phyloP scores from a whole-genome alignment of 2,797 vertebrate species.

The Myotis pilosus region DNA sequence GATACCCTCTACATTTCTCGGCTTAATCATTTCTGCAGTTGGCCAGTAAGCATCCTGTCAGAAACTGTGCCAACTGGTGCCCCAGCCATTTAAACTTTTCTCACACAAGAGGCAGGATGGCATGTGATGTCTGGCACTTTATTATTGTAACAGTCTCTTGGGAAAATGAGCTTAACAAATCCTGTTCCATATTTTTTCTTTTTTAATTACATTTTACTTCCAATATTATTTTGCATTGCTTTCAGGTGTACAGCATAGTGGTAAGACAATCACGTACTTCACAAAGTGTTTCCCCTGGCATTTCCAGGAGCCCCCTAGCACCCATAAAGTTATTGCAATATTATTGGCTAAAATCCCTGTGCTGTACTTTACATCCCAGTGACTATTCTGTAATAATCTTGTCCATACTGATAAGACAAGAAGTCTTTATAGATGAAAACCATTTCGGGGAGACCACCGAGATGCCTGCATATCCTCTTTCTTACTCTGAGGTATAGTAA shows the following conservation, averaged over 20 bases:
- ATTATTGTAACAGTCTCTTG: background rate
- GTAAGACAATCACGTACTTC: background rate
- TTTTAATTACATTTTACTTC: background rate
- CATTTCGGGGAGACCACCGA: conserved; percentile 3
- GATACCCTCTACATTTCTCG: background rate
- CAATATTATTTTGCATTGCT: background rate
- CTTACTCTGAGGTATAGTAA: background rate
- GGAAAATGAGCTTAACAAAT: background rate
- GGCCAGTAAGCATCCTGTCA: background rate
- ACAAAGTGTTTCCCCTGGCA: background rate
- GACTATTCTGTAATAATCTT: background rate
- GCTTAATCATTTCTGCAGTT: background rate
- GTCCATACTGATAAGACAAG: background rate
- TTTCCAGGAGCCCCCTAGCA: background rate
- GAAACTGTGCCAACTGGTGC: background rate
- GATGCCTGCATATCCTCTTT: conserved; percentile 47
- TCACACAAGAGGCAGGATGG: fast-evolving
- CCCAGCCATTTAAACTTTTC: background rate
- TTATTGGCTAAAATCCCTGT: background rate
- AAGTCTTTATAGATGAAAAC: background rate
- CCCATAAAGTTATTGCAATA: background rate
- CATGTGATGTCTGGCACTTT: background rate
- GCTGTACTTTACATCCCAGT: background rate
- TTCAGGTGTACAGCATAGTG: background rate
- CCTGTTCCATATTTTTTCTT: background rate